Evolutionary conservation across 2,113 vertebrate species (phyloP).

Genomic region (Sander lucioperca): DNA sequence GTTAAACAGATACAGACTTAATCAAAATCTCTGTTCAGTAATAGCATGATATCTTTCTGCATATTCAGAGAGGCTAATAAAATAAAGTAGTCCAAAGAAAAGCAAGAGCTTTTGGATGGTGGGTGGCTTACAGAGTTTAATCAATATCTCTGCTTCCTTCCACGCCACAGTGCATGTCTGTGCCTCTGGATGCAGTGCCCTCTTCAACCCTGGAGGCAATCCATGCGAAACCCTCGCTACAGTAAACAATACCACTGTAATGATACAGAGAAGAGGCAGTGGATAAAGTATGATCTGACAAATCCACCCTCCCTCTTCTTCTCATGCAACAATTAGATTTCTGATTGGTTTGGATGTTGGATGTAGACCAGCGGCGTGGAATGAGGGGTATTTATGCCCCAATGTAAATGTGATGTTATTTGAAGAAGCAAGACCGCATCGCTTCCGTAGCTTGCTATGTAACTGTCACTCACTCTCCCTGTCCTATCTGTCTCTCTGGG

Average conservation of each 20-base stretch:
- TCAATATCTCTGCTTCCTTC: slow-evolving; percentile 55
- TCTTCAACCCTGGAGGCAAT: slow-evolving; percentile 44
- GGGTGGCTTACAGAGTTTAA: slow-evolving; percentile 37
- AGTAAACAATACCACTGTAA: slow-evolving; percentile 19
- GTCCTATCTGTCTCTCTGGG: slow-evolving; percentile 1
- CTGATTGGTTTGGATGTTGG: slow-evolving; percentile 6
- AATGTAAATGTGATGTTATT: slow-evolving; percentile 38
- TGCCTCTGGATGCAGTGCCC: slow-evolving; percentile 41
- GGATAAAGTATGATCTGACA: slow-evolving; percentile 36
- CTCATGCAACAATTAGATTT: slow-evolving; percentile 34
- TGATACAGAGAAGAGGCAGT: slow-evolving; percentile 27
- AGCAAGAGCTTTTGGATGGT: slow-evolving; percentile 5
- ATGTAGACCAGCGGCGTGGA: neutral
- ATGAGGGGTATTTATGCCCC: slow-evolving; percentile 3
- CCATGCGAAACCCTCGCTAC: slow-evolving; percentile 23
- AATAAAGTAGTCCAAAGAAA: slow-evolving; percentile 20
- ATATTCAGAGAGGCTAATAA: neutral
- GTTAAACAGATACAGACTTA: slow-evolving; percentile 21
- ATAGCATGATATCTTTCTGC: neutral
- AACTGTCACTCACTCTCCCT: slow-evolving; percentile 3
- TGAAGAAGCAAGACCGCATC: slow-evolving; percentile 8
- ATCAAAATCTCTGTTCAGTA: slow-evolving; percentile 20
- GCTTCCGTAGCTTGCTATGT: neutral
- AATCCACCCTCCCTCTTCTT: slow-evolving; percentile 18
- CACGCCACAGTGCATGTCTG: slow-evolving; percentile 11